Percentiles rank a stretch among this genome's conserved stretches.
Conservation (phyloP, 1,140 invertebrate species). For the Tenebrio molitor region DNA sequence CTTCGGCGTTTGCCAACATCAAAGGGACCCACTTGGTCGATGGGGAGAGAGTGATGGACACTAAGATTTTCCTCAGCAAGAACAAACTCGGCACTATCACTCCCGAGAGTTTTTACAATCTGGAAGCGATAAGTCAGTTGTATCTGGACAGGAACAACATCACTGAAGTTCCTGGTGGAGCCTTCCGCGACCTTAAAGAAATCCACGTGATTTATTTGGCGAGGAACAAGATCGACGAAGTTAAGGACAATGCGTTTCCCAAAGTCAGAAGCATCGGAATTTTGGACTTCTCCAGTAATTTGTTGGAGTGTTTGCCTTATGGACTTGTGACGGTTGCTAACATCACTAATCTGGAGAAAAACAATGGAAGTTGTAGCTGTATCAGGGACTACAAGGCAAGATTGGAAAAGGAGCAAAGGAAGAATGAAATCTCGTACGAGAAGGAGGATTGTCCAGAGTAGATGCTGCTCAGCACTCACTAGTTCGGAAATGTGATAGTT, state of each 20-base stretch:
- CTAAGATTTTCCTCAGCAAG: constrained; percentile 61
- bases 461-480: too few relatives aligned
- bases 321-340: constrained; percentile 47
- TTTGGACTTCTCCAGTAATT: constrained; percentile 52
- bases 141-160: constrained; percentile 14
- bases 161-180: neutral
- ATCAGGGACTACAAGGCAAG: constrained; percentile 16
- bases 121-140: constrained; percentile 11
- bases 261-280: constrained; percentile 40
- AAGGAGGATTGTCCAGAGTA: too few relatives aligned
- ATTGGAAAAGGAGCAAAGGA: neutral
- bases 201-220: constrained; percentile 55
- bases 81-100: constrained; percentile 49
- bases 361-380: constrained; percentile 52
- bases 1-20: constrained; percentile 53
- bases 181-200: constrained; percentile 40
- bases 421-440: neutral
- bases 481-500: too few relatives aligned
- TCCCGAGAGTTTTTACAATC: neutral
- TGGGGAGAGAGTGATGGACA: constrained; percentile 21
- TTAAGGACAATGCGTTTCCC: constrained; percentile 46
- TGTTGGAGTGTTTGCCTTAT: constrained; percentile 52
- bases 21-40: constrained; percentile 11
- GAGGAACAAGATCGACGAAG: constrained; percentile 53
- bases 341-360: constrained; percentile 41